Evolutionary conservation across 1,140 invertebrate species (phyloP), one percentile per base, ranked within the genome.

Genomic region (Leguminivora glycinivorella): DNA sequence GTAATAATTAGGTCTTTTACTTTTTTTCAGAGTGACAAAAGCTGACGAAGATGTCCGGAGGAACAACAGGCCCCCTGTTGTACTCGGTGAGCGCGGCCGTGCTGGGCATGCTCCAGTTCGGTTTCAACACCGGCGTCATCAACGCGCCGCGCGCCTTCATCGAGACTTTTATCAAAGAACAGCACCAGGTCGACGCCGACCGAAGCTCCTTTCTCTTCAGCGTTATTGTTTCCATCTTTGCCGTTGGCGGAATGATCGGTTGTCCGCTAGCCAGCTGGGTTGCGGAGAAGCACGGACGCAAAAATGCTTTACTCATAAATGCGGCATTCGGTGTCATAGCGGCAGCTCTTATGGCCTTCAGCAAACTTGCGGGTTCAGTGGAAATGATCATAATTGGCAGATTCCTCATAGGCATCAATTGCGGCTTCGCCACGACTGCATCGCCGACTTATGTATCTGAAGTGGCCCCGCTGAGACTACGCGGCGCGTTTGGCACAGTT

Each of bases 111-210:
- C 94, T 99, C 81, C 98, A 99, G 92, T 99, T 99, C 92, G 99
- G 99, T 76, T 99, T 98, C 94, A 99, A 99, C 90, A 99, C 98
- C 9, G 98, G 98, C 75, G 98, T 99, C 71, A 98, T 99, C 85
- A 99, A 99, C 93, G 96, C 98, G 70, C 98, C 99, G 47, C 95
- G 98, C 93, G 93, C 93, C 93, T 96, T 97, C 88, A 98, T 99
- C 78, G 96, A 98, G 89, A 95, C 95, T 75, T 99, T 99, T 89
- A 98, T 99, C 93, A 96, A 96, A 82, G 95, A 96, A 81, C 96
- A 97, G 52, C 97, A 98, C 88, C 67, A 82, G 9, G 81, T 83
- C 22, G 92, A 94, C 73, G 94, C 97, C 72, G 94, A 95, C 0
- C 7, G 47, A 52, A 52, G 47, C 73, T 94, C 95, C 74, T 29